Evolutionary conservation across 2,113 vertebrate species (phyloP).

Genomic region (Menidia beryllina): DNA sequence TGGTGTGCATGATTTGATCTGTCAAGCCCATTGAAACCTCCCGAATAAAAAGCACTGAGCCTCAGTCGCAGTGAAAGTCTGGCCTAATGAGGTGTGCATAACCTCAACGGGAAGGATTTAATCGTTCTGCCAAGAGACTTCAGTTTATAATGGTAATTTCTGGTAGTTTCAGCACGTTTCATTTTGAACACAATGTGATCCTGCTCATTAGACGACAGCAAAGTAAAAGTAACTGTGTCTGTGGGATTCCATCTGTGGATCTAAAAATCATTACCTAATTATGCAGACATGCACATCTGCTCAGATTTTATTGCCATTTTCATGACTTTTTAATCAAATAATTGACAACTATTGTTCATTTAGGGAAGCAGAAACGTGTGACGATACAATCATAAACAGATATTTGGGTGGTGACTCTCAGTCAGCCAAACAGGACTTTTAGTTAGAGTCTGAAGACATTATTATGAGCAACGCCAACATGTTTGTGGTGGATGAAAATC

Average conservation of each 20-base stretch:
- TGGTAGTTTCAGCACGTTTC: constrained; percentile 11
- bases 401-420: too few species aligned
- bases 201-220: constrained; percentile 2
- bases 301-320: constrained; percentile 2
- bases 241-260: constrained; percentile 15
- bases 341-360: background rate
- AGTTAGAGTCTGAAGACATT: background rate
- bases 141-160: constrained; percentile 6
- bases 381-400: background rate
- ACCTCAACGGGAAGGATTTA: constrained; percentile 25
- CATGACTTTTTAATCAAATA: background rate
- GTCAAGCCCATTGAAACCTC: constrained; percentile 42
- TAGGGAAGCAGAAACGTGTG: background rate
- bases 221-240: background rate
- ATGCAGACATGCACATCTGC: constrained; percentile 26
- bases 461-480: background rate
- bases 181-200: background rate
- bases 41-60: constrained; percentile 33
- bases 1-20: constrained; percentile 46
- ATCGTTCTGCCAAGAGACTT: constrained; percentile 22
- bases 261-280: constrained; percentile 17
- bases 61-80: constrained; percentile 9
- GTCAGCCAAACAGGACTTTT: too few species aligned
- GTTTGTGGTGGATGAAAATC: constrained; percentile 3
- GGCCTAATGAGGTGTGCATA: constrained; percentile 50